These are phyloP conservation scores for Caerostris extrusa DNA, from an alignment of 1,140 invertebrate genomes.

Conservation along the genomic window DNA sequence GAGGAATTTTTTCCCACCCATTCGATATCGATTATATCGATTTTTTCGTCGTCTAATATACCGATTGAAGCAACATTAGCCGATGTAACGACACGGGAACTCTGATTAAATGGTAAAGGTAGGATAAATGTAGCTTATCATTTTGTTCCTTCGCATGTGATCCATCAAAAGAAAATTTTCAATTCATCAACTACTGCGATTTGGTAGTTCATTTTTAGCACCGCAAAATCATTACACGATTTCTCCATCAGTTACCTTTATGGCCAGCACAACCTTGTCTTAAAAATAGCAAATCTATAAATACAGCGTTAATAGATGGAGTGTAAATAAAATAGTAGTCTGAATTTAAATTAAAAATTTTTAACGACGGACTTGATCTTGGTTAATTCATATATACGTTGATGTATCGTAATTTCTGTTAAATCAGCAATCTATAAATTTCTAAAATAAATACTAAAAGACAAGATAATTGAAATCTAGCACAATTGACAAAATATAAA, in stretches of 20 bases:
- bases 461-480: too few species aligned
- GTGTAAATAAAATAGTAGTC: not conserved
- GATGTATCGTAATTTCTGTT: too few species aligned
- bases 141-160: not conserved
- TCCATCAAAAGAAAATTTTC: constrained; percentile 6
- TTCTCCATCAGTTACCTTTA: not conserved
- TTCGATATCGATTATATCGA: constrained; percentile 56
- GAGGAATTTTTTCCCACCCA: constrained; percentile 3
- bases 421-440: too few species aligned
- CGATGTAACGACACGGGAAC: not conserved
- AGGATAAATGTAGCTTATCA: constrained; percentile 1
- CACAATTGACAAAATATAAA: too few species aligned
- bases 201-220: not conserved
- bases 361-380: too few species aligned
- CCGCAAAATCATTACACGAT: not conserved
- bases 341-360: too few species aligned
- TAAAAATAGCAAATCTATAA: not conserved
- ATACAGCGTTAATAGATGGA: not conserved
- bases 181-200: not conserved
- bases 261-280: not conserved
- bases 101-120: constrained; percentile 25
- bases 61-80: constrained; percentile 24
- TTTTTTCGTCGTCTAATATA: constrained; percentile 34
- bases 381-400: too few species aligned
- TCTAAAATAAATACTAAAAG: too few species aligned